Evolutionary conservation across 1,140 invertebrate species (phyloP), one percentile per base, ranked within the genome.

Genomic region (Thaumatotibia leucotreta): DNA sequence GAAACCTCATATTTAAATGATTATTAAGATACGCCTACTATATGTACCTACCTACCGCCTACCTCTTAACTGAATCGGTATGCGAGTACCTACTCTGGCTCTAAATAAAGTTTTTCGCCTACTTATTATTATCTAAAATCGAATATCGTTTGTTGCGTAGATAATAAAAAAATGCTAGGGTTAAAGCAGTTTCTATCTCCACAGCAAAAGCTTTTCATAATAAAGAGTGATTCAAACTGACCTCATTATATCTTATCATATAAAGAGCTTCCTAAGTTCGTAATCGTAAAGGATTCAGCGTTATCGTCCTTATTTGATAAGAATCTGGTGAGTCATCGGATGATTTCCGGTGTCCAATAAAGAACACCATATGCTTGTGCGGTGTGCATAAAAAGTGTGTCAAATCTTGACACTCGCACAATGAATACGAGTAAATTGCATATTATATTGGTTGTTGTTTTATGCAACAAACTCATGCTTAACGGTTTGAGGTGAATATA

Each of bases 341-440:
- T 77, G 72, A 84, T 83, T 82, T 88, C 81, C 82, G 81, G 70
- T 71, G 74, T 75, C 70, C 70, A 72, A 79, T 83, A 77, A 72
- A 63, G 73, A 73, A 72, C 69, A 80, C 83, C 83, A 87, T 87
- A 80, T 87, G 81, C 81, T 89, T 80, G 77, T 79, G 76, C 70
- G 68, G 77, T 77, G 71, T 72, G 73, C 68, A 83, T 84, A 80
- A 82, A 85, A 85, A 83, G 76, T 84, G 69, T 83, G 77, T 74
- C 82, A 74, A 66, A 66, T 66, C 67, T 67, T 70, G 58, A 66
- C 45, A 49, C 20, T 45, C 45, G 24, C 11, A 67, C 62, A 64
- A 70, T 66, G 32, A 45, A 45, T 61, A 39, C 32, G 64, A 39
- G 27, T 31, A 50, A 66, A 62, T 39, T 63, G 61, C 10, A 58